phyloP scores from a whole-genome alignment of 2,888 invertebrate genomes.

The Conchocele bisecta region DNA sequence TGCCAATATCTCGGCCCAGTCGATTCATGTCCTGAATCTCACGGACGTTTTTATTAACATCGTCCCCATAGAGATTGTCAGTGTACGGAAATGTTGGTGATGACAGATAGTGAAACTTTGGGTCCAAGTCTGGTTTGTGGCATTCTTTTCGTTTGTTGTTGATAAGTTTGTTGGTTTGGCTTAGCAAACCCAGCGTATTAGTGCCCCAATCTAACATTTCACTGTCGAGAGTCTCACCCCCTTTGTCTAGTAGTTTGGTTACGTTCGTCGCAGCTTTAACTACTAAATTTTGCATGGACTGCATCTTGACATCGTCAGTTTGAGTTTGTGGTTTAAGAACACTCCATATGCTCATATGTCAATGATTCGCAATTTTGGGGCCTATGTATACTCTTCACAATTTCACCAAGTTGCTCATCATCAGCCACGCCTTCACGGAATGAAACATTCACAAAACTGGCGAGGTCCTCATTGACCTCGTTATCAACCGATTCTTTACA shows the following conservation, averaged over 20 bases:
- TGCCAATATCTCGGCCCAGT: not conserved
- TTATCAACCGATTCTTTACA: too few relatives aligned
- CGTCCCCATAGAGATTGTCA: not conserved
- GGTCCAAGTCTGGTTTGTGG: not conserved
- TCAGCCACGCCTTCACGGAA: not conserved
- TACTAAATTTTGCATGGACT: not conserved
- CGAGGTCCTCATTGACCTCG: not conserved
- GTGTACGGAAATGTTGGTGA: not conserved
- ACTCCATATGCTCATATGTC: not conserved
- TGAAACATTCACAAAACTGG: not conserved
- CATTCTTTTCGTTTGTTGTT: not conserved
- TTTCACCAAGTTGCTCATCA: not conserved
- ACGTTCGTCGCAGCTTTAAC: not conserved
- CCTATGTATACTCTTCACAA: not conserved
- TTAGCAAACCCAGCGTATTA: not conserved
- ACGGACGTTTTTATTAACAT: not conserved
- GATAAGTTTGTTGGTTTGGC: not conserved
- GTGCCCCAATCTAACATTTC: not conserved
- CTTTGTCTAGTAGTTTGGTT: not conserved
- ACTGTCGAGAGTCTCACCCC: not conserved
- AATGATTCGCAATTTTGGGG: conserved; percentile 1
- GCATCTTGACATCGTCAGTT: not conserved
- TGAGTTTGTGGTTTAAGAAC: conserved; percentile 3
- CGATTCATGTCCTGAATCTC: conserved; percentile 4
- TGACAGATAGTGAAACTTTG: not conserved